Evolutionary conservation across 2,113 vertebrate genomes (phyloP).

Genomic region (Addax nasomaculatus): DNA sequence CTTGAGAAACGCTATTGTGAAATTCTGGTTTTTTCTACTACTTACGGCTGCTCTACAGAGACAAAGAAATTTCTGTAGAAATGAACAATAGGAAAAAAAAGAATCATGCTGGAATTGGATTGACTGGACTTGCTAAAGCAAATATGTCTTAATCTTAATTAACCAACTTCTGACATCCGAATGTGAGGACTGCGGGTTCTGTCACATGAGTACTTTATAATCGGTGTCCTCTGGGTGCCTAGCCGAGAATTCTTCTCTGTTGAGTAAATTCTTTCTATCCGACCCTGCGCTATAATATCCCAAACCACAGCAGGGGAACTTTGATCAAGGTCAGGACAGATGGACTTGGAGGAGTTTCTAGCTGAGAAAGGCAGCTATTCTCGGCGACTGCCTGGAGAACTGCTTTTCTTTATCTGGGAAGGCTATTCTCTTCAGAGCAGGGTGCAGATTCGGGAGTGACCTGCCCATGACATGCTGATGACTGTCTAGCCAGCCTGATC

Average conservation of each 20-base stretch:
- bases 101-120: neutral
- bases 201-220: conserved; percentile 37
- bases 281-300: neutral
- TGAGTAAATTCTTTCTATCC: conserved; percentile 50
- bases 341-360: neutral
- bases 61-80: conserved; percentile 46
- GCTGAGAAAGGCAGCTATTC: neutral
- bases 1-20: conserved; percentile 16
- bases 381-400: neutral
- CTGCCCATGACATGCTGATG: neutral
- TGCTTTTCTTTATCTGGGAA: neutral
- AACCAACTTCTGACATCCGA: conserved; percentile 57
- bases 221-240: conserved; percentile 51
- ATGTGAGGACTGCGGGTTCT: neutral
- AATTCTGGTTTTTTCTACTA: conserved; percentile 41
- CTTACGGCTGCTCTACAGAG: neutral
- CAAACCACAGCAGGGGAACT: conserved; percentile 40
- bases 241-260: conserved; percentile 33
- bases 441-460: neutral
- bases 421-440: neutral
- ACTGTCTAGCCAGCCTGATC: neutral
- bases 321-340: conserved; percentile 58
- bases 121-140: conserved; percentile 54
- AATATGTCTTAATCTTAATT: conserved; percentile 69
- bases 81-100: conserved; percentile 24